Conservation (phyloP, 2,888 invertebrate genomes). For the Zygaena filipendulae region DNA sequence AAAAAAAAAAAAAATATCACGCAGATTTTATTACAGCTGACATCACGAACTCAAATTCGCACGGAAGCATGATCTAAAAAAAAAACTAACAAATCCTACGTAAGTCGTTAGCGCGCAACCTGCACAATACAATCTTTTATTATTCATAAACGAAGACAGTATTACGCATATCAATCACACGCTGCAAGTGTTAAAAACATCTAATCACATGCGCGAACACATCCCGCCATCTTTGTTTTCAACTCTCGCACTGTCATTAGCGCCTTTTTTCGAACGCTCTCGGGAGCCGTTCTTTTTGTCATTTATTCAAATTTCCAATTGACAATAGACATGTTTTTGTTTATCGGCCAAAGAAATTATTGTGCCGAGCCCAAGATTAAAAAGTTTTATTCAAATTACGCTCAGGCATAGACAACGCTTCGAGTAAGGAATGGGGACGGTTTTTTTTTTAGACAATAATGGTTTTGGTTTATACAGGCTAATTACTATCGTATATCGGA, state of each 20-base stretch:
- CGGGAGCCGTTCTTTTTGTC: constrained; percentile 27
- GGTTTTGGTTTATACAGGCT: constrained; percentile 25
- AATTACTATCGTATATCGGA: constrained; percentile 45
- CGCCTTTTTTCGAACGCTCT: constrained; percentile 36
- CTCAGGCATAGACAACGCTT: constrained; percentile 32
- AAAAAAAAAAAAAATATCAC: too few relatives aligned
- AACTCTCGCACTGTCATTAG: constrained; percentile 49
- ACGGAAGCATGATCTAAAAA: constrained; percentile 37
- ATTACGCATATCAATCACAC: constrained; percentile 65
- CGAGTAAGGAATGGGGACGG: constrained; percentile 20
- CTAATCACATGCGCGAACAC: constrained; percentile 57
- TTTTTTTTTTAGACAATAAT: constrained; percentile 25
- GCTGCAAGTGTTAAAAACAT: constrained; percentile 53
- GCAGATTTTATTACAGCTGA: too few relatives aligned
- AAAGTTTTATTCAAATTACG: constrained; percentile 29
- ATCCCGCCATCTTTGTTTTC: constrained; percentile 48
- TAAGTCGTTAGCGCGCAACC: constrained; percentile 37
- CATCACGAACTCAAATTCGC: too few relatives aligned
- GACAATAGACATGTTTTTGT: constrained; percentile 59
- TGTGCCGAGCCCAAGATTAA: constrained; percentile 26
- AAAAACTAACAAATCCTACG: constrained; percentile 26
- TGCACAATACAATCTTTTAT: constrained; percentile 52
- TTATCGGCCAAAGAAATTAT: constrained; percentile 44
- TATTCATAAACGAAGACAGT: constrained; percentile 50
- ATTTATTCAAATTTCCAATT: constrained; percentile 43